These are phyloP conservation scores for Heterodera schachtii DNA, from an alignment of 1,140 invertebrate genomes.

Conservation along the genomic window DNA sequence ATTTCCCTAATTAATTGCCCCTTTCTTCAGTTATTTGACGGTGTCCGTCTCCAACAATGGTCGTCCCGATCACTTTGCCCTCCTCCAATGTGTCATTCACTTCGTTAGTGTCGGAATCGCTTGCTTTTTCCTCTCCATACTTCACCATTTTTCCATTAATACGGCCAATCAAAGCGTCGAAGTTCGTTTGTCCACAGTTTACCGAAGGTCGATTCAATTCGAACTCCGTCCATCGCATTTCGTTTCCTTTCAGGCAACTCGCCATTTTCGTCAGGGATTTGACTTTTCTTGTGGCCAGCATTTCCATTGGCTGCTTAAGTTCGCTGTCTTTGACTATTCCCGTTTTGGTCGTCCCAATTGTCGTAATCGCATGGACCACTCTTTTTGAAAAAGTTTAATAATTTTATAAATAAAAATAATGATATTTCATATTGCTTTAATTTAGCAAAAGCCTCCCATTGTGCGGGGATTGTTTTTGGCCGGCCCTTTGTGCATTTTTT, in stretches of 20 bases:
- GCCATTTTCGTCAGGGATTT: constrained; percentile 25
- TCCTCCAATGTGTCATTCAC: constrained; percentile 14
- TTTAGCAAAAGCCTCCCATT: constrained; percentile 27
- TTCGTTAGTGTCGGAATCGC: constrained; percentile 18
- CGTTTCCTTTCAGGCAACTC: constrained; percentile 6
- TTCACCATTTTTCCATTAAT: constrained; percentile 19
- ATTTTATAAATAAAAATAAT: background rate
- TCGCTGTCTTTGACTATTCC: constrained; percentile 16
- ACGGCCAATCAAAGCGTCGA: constrained; percentile 6
- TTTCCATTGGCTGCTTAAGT: constrained; percentile 5
- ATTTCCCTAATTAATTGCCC: background rate
- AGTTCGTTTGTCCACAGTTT: constrained; percentile 1
- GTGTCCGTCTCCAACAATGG: constrained; percentile 8
- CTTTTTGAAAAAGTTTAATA: constrained; percentile 29
- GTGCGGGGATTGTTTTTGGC: constrained; percentile 16
- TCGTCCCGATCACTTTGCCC: background rate
- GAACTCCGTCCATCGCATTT: too few species aligned
- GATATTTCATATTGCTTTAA: background rate
- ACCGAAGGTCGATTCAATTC: constrained; percentile 9
- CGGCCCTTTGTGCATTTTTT: constrained; percentile 30
- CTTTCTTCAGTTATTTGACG: constrained; percentile 12
- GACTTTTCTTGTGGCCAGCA: constrained; percentile 17
- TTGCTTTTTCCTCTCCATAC: constrained; percentile 4
- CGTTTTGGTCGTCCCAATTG: constrained; percentile 21
- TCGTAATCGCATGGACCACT: constrained; percentile 29